Conservation (phyloP, 2,113 vertebrate species). For the Ptyas mucosa region DNA sequence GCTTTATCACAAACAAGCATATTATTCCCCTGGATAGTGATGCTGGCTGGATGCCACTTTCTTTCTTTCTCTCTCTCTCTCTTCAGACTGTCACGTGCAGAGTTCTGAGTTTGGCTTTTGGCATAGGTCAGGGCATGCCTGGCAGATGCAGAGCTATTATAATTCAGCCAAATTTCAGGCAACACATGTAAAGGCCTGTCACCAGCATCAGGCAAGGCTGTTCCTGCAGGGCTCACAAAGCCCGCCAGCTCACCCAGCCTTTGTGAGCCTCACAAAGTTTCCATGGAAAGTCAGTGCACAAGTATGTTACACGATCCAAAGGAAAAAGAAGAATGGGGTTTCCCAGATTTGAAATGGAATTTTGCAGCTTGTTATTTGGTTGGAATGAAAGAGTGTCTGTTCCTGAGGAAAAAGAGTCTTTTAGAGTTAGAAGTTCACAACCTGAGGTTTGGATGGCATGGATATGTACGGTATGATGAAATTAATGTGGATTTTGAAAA, state of each 20-base stretch:
- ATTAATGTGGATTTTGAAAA: not conserved
- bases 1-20: conserved; percentile 9
- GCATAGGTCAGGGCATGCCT: not conserved
- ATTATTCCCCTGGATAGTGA: not conserved
- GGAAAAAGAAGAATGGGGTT: not conserved
- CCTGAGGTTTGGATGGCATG: not conserved
- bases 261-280: not conserved
- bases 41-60: not conserved
- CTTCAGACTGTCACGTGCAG: not conserved
- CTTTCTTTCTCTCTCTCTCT: not conserved
- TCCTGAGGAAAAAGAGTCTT: not conserved
- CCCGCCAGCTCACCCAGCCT: not conserved
- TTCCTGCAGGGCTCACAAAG: not conserved
- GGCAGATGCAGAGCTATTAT: not conserved
- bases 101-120: not conserved
- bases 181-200: not conserved
- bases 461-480: not conserved
- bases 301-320: not conserved
- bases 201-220: not conserved
- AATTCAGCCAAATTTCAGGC: conserved; percentile 5
- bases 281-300: not conserved
- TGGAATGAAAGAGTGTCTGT: not conserved
- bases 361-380: not conserved
- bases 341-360: not conserved
- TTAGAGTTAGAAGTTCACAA: not conserved